Conservation (phyloP, 2,888 invertebrate species). For the Coelinius sp. region DNA sequence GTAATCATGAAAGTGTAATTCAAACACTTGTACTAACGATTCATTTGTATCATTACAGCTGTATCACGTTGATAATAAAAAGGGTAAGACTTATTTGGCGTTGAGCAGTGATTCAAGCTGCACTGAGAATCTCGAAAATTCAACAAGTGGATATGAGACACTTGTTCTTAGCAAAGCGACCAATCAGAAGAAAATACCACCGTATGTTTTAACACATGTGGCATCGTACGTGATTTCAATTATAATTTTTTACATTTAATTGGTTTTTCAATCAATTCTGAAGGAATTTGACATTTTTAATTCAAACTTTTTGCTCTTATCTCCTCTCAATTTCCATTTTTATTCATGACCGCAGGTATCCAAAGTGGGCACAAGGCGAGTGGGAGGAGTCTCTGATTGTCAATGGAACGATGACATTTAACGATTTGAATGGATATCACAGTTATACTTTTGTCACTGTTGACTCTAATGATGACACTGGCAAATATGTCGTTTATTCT, state of each 20-base stretch:
- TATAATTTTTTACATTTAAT: background rate
- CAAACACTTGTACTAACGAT: background rate
- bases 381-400: slow-evolving; percentile 74
- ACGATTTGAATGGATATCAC: slow-evolving; percentile 71
- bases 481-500: slow-evolving; percentile 70
- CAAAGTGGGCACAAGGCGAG: slow-evolving; percentile 76
- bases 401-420: slow-evolving; percentile 70
- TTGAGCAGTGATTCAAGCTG: slow-evolving; percentile 79
- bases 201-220: slow-evolving; percentile 63
- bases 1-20: background rate
- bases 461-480: slow-evolving; percentile 66
- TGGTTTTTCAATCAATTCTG: background rate
- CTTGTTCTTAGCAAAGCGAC: slow-evolving; percentile 71
- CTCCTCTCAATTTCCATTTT: no score
- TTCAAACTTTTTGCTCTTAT: no score
- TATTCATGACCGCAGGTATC: slow-evolving; percentile 70
- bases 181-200: slow-evolving; percentile 65
- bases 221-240: slow-evolving; percentile 60
- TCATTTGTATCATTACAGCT: slow-evolving; percentile 63
- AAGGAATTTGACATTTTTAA: background rate
- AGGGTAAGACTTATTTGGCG: slow-evolving; percentile 74
- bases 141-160: slow-evolving; percentile 75
- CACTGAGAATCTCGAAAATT: slow-evolving; percentile 72
- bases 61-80: slow-evolving; percentile 71
- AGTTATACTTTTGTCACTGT: slow-evolving; percentile 71